Percentiles rank a stretch among this genome's conserved stretches.
phyloP scores from a whole-genome alignment of 2,888 invertebrate species.

The Adineta ricciae region DNA sequence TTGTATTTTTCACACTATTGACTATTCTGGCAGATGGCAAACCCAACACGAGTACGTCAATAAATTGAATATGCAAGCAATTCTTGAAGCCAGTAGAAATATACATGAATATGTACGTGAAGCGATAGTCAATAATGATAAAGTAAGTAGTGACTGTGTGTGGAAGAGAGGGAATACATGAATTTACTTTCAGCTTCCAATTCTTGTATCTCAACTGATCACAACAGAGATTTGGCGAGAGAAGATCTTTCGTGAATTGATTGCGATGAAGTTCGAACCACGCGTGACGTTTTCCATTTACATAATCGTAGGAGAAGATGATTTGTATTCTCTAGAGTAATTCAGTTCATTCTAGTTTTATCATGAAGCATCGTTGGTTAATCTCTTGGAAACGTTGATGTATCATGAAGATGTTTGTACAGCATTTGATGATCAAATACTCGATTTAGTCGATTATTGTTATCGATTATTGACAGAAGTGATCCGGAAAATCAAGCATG shows the following conservation, averaged over 20 bases:
- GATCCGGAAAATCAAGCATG: constrained; percentile 26
- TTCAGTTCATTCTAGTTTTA: constrained; percentile 54
- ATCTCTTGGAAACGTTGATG: constrained; percentile 69
- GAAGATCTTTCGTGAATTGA: constrained; percentile 66
- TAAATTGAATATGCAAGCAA: constrained; percentile 75
- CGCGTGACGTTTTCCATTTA: constrained; percentile 52
- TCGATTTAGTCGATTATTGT: constrained; percentile 74
- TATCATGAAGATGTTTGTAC: constrained; percentile 71
- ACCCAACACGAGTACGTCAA: constrained; percentile 65
- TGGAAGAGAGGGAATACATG: no score
- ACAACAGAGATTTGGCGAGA: constrained; percentile 73
- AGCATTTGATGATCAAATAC: constrained; percentile 63
- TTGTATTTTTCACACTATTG: no score
- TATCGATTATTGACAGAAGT: constrained; percentile 57
- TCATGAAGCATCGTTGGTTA: constrained; percentile 69
- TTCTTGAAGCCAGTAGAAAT: constrained; percentile 65
- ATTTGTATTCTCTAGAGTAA: no score
- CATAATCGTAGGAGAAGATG: constrained; percentile 57
- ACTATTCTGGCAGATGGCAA: constrained; percentile 40
- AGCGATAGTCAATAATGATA: constrained; percentile 64
- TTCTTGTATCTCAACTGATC: constrained; percentile 71
- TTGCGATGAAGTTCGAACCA: constrained; percentile 53
- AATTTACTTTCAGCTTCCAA: constrained; percentile 56
- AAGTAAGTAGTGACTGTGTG: constrained; percentile 57
- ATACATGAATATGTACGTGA: constrained; percentile 77